These are phyloP conservation scores for Trichomycterus rosablanca DNA, from an alignment of 2,113 vertebrate species.

Conservation along the genomic window DNA sequence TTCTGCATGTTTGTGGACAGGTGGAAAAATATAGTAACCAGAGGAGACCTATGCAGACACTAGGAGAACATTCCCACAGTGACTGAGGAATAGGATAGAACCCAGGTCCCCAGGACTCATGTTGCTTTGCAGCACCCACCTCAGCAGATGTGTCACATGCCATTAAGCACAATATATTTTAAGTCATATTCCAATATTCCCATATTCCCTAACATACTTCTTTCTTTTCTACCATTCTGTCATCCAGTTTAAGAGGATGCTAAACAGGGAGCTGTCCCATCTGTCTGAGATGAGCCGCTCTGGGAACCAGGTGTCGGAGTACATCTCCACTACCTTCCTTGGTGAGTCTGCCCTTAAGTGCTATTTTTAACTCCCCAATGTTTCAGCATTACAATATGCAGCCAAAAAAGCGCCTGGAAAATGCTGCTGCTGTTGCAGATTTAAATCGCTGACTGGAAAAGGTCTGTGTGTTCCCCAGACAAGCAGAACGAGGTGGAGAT, in stretches of 20 bases:
- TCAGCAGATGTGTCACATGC: too few species aligned
- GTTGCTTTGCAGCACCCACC: too few species aligned
- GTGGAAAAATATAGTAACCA: too few species aligned
- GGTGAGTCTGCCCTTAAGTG: constrained; percentile 63
- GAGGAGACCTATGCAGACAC: too few species aligned
- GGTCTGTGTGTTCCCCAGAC: constrained; percentile 60
- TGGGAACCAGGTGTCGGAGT: constrained; percentile 93
- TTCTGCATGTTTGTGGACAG: too few species aligned
- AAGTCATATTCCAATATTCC: neutral
- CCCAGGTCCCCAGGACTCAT: too few species aligned
- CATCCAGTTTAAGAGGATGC: constrained; percentile 83
- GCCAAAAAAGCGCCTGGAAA: neutral
- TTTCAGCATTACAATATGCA: neutral
- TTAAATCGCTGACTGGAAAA: neutral
- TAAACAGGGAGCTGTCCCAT: constrained; percentile 89
- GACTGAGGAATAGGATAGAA: too few species aligned
- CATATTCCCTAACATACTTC: neutral
- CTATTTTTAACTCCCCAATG: constrained; percentile 3
- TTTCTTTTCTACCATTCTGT: constrained; percentile 25
- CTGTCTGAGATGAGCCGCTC: constrained; percentile 93
- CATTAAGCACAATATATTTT: neutral
- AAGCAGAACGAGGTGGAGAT: constrained; percentile 92
- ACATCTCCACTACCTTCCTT: constrained; percentile 91
- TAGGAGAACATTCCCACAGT: too few species aligned
- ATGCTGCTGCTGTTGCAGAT: too few species aligned